Evolutionary conservation across 2,797 vertebrate genomes (phyloP), one percentile per base, ranked within the genome.

Genomic region (Sebastes kiyomatsui): DNA sequence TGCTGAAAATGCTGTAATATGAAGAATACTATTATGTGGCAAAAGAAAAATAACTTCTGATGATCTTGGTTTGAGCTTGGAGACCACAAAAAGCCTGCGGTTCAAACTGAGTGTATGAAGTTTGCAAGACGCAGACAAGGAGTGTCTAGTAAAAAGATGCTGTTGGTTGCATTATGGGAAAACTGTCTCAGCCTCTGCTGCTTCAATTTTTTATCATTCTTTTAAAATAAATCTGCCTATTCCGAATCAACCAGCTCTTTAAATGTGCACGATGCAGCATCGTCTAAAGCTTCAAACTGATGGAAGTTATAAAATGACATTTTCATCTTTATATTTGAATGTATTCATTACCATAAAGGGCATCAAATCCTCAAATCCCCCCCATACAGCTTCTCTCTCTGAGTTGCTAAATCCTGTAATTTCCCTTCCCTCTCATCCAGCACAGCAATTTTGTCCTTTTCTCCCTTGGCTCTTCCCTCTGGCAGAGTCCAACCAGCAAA

Each of bases 401-500:
- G 42, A 32, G 3, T 68, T 61, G 30, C 72, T 64, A 70, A 78
- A 54, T 66, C 22, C 7, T 52, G 20, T 77, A 33, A 35, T 68
- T 76, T 83, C 59, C 55, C 30, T 25, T 81, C 35, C 28, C 27
- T 77, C 61, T 76, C 35, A 72, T 79, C 56, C 42, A 67, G 49
- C 49, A 66, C 23, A 1, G 59, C 59, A 64, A 52, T 61, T 68
- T 73, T 80, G 72, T 81, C 77, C 60, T 69, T 79, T 74, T 72
- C 71, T 74, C 74, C 71, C 66, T 25, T 16, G 52, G 66, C 79
- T 79, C 69, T 66, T 60, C 70, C 71, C 78, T 80, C 67, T 13
- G n/a, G 58, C 74, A 35, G 73, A 80, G 25, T 81, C 73, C 58
- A 71, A 64, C 69, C 33, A 84, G 70, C 79, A 79, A 86, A 88